These are phyloP conservation scores for Propithecus deckenii DNA, from an alignment of 2,797 vertebrate species.

Conservation along the genomic window DNA sequence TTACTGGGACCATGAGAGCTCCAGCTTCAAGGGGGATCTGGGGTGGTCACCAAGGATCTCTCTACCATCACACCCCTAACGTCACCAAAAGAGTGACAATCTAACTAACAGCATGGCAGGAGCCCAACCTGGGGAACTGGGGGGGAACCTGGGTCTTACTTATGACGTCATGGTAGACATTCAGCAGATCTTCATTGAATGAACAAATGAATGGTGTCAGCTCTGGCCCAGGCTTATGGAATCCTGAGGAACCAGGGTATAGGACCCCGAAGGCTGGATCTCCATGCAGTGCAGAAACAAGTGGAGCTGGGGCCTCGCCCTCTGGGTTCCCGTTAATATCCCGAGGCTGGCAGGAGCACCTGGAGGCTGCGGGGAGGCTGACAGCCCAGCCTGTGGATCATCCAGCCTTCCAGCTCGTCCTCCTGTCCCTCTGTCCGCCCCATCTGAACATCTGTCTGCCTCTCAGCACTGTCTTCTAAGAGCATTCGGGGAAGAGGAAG, in stretches of 20 bases:
- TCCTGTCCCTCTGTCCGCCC: not conserved
- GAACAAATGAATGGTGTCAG: not conserved
- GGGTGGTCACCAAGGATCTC: not conserved
- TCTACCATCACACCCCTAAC: not conserved
- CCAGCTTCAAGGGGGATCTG: not conserved
- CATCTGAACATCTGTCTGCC: not conserved
- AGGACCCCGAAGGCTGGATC: not conserved
- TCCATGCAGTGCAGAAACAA: not conserved
- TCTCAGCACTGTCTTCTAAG: not conserved
- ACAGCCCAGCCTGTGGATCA: not conserved
- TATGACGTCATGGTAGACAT: rapidly evolving
- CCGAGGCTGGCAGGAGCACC: not conserved
- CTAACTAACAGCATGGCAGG: not conserved
- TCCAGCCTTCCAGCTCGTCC: not conserved
- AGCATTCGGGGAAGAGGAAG: not conserved
- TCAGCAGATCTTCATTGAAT: not conserved
- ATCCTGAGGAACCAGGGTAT: not conserved
- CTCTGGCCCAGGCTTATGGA: not conserved
- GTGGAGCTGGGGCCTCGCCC: not conserved
- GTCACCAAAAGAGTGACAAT: not conserved
- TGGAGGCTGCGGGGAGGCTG: not conserved
- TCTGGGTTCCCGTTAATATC: not conserved
- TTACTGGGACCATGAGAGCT: not conserved
- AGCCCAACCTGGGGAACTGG: not conserved
- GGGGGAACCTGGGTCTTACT: not conserved